Evolutionary conservation across 1,140 invertebrate species (phyloP), one percentile per base, ranked within the genome.

Genomic region (Uloborus diversus): DNA sequence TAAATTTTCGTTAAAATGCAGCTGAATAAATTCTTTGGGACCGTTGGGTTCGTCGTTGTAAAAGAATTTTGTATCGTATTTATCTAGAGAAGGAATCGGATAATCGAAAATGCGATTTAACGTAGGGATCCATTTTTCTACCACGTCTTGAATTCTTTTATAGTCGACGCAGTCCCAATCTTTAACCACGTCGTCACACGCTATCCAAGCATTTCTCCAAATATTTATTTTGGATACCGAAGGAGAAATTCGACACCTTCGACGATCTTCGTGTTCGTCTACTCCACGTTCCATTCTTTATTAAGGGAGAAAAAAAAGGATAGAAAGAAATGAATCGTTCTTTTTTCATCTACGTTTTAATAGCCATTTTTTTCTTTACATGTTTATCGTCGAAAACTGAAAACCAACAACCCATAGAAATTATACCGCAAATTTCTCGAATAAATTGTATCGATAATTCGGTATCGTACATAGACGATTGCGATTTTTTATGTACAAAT

Each of bases 41-140:
- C 69, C 69, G 14, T 59, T n/a, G 1, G 69, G 35, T 5, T 71
- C 56, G 4, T 47, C 47, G 0, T 23, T 42, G 17, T 71, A 71
- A 20, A 59, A 71, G 30, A 71, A 71, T 9, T 2, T 27, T 4
- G 25, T 20, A n/a, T 42, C 27, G 23, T 71, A 71, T 27, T 20
- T 9, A 5, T 42, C n/a, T 11, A 71, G n/a, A 1, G 9, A 7
- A 3, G 25, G 9, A 30, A 71, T 47, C 1, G 69, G 69, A 30
- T 71, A 27, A 27, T 47, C 56, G 32, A 61, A 71, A 14, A 61
- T 30, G 33, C 53, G 61, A 71, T 71, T 57, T 3, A 59, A 17
- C n/a, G 57, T 70, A 3, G 68, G 25, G 1, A 59, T 27, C 69
- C 69, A 71, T 5, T 47, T 23, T 14, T 20, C n/a, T 7, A 71